These are phyloP conservation scores for Malurus melanocephalus DNA, from an alignment of 2,113 vertebrate genomes.

Conservation along the genomic window DNA sequence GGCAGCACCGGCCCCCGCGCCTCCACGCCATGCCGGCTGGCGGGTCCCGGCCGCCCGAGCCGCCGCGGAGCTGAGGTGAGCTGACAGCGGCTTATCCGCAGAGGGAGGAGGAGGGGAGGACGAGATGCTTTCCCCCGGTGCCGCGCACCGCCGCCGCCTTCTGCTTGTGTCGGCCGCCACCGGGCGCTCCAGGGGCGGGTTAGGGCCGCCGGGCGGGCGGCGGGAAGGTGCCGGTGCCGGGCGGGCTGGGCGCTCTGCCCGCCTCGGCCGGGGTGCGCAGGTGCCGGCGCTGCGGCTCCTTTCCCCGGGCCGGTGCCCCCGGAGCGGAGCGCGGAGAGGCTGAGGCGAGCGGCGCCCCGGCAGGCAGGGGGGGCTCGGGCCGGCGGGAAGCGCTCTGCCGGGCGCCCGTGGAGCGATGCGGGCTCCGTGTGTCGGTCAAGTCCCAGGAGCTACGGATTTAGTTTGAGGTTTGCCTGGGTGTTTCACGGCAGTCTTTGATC, in stretches of 20 bases:
- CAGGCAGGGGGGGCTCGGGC: neutral
- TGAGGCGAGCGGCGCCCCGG: neutral
- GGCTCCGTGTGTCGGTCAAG: neutral
- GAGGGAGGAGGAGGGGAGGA: neutral
- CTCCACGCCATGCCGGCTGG: conserved; percentile 50
- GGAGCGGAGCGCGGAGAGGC: neutral
- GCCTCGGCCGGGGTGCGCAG: neutral
- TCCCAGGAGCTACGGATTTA: conserved; percentile 38
- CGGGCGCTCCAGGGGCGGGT: neutral
- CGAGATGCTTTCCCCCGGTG: neutral
- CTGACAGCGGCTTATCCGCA: neutral
- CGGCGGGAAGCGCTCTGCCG: neutral
- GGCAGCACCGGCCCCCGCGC: neutral
- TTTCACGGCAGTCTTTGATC: conserved; percentile 1
- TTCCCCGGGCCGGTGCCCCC: neutral
- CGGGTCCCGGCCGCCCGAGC: neutral
- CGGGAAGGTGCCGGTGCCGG: neutral
- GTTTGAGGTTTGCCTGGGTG: conserved; percentile 23
- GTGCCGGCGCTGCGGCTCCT: neutral
- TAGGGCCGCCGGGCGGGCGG: neutral
- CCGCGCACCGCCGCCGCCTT: neutral
- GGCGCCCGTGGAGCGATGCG: neutral
- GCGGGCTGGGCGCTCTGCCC: neutral
- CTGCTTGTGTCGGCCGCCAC: neutral
- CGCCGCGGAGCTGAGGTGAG: neutral